Base-by-base conservation (phyloP, 2,888 invertebrate genomes). In the Diadromus collaris region DNA sequence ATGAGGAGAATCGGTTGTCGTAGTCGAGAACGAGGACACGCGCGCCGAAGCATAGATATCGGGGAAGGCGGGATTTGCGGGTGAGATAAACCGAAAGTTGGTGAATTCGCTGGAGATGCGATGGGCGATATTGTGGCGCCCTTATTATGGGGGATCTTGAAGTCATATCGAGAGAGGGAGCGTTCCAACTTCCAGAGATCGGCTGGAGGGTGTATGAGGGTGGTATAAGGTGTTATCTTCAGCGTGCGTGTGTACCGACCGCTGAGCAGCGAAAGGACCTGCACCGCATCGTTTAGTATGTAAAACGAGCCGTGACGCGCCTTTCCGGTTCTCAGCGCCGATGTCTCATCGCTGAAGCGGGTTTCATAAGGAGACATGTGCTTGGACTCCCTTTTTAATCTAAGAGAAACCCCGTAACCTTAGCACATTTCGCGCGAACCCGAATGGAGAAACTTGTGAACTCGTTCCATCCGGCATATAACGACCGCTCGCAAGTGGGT, bases 1-100 rank as follows among this genome's bases (percentile, higher is more conserved):
- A 13, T 2, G n/a, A 56, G n/a, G 56, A 0, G 27, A 56, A 7
- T 38, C n/a, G 32, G 29, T 9, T n/a, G 56, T 10, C 16, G n/a
- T 56, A 24, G n/a, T 2, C 19, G 32, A 9, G 34, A 58, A 58
- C 48, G 24, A 13, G 13, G 54, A 54, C 13, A 29, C 29, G 27
- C 16, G 21, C 9, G 51, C 29, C 7, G 1, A 29, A 56, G 27
- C 16, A 24, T 24, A 24, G 54, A 29, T 29, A 56, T 56, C 27
- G 27, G 13, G 29, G 16, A n/a, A 27, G 54, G 27, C n/a, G 54
- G 27, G 54, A 56, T 56, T 56, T 29, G 54, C 29, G 16, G n/a
- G 54, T 6, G 54, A 16, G 54, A 56, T 56, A 56, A 56, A 38
- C 13, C 54, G 54, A 56, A 56, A 56, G 27, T 56, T 56, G 16